Conservation (phyloP, 2,797 vertebrate species). For the Spea hammondii region DNA sequence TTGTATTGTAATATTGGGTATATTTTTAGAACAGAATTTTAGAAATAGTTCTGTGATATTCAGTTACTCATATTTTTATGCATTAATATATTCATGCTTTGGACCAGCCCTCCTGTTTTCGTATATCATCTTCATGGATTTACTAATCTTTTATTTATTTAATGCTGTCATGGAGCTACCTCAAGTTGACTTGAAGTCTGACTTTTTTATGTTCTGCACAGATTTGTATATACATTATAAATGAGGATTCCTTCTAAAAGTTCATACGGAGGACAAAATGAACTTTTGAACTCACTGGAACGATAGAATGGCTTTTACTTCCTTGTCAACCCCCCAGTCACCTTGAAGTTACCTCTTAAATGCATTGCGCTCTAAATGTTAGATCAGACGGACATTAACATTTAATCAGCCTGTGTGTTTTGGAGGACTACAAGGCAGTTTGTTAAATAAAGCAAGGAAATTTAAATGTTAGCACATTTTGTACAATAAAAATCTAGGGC, state of each 20-base stretch:
- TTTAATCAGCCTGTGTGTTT: constrained; percentile 39
- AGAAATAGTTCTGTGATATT: too few species aligned
- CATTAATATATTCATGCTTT: constrained; percentile 5
- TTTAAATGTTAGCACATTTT: neutral
- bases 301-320: constrained; percentile 17
- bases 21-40: too few species aligned
- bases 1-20: too few species aligned
- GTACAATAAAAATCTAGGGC: neutral
- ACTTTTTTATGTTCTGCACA: constrained; percentile 46
- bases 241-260: constrained; percentile 48
- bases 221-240: constrained; percentile 50
- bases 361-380: constrained; percentile 32
- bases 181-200: constrained; percentile 31
- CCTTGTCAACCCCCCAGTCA: constrained; percentile 33
- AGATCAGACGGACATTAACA: constrained; percentile 34
- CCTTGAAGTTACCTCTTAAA: constrained; percentile 40
- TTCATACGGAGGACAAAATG: constrained; percentile 50
- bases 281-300: constrained; percentile 42
- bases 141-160: constrained; percentile 46
- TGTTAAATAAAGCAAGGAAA: constrained; percentile 21
- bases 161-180: constrained; percentile 38
- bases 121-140: constrained; percentile 35
- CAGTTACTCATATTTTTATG: constrained; percentile 2
- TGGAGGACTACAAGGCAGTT: constrained; percentile 17
- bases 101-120: constrained; percentile 12